phyloP scores from a whole-genome alignment of 2,888 invertebrate species.

The Microctonus aethiopoides region DNA sequence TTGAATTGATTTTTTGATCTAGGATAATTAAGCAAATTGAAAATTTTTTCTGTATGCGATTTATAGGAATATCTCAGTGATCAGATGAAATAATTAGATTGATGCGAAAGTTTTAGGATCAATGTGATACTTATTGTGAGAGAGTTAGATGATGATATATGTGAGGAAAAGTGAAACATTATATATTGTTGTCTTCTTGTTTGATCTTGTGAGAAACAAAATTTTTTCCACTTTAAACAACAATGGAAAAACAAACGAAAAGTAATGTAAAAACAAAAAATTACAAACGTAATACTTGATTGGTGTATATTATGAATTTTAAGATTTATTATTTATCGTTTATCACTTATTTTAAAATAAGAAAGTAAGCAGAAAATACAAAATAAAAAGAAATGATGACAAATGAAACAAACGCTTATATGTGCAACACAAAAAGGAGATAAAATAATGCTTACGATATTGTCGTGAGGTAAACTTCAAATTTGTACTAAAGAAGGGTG shows the following conservation, averaged over 20 bases:
- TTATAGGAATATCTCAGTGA: neutral
- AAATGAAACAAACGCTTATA: neutral
- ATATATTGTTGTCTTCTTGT: constrained; percentile 11
- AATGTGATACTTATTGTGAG: constrained; percentile 15
- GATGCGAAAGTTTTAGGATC: neutral
- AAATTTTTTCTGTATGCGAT: neutral
- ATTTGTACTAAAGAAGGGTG: constrained; percentile 59
- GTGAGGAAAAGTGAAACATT: neutral
- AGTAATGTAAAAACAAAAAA: neutral
- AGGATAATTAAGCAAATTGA: neutral
- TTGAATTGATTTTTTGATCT: constrained; percentile 1
- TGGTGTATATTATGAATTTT: neutral
- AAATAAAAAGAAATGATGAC: neutral
- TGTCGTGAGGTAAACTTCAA: constrained; percentile 38
- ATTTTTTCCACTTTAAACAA: neutral
- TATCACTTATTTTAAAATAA: neutral
- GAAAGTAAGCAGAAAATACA: neutral
- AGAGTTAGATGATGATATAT: neutral
- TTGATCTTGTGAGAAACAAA: neutral
- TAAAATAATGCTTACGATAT: neutral
- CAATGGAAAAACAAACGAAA: neutral
- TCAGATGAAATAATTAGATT: neutral
- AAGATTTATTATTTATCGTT: too few relatives aligned
- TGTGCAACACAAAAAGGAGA: neutral
- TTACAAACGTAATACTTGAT: too few relatives aligned